Base-by-base conservation (phyloP, 2,888 invertebrate genomes). In the Dione juno region DNA sequence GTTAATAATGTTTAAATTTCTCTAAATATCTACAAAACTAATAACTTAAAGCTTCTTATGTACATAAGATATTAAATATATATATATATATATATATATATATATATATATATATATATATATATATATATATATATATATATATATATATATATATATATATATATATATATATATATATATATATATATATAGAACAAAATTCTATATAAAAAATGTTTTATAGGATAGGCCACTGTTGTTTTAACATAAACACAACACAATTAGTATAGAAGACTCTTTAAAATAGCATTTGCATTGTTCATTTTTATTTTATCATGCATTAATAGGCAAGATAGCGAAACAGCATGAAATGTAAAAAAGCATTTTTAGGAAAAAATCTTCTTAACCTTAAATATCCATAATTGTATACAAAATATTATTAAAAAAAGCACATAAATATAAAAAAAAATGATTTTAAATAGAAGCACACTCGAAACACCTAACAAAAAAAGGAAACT, bases 261-360 rank as follows among this genome's bases (percentile, higher is more conserved):
- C 16, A 40, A 7, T 37, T 57, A 40, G 37, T 16, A n/a, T 54
- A 54, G 28, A 28, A 35, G 2, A 14, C 2, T 53, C 3, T 57
- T 40, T 57, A 37, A 54, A n/a, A 9, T 54, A 35, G 53, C 14
- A 35, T 35, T 28, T 37, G 52, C 21, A 40, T 57, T 57, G n/a
- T 40, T 16, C n/a, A 40, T 37, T 37, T n/a, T 10, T n/a, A 35
- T 54, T n/a, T 35, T n/a, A 3, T 54, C 16, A 35, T 37, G n/a
- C 35, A 54, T 54, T 1, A 21, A 13, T 54, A 28, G 8, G 10
- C n/a, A n/a, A 54, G 3, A n/a, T n/a, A n/a, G n/a, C n/a, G n/a
- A 11, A 35, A 37, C 37, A 40, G 37, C 57, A 57, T 57, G 37
- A 1, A 10, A 57, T 57, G 11, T 57, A 37, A 57, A 11, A 10